Conservation (phyloP, 2,113 vertebrate genomes). For the Pteruthius melanotis region DNA sequence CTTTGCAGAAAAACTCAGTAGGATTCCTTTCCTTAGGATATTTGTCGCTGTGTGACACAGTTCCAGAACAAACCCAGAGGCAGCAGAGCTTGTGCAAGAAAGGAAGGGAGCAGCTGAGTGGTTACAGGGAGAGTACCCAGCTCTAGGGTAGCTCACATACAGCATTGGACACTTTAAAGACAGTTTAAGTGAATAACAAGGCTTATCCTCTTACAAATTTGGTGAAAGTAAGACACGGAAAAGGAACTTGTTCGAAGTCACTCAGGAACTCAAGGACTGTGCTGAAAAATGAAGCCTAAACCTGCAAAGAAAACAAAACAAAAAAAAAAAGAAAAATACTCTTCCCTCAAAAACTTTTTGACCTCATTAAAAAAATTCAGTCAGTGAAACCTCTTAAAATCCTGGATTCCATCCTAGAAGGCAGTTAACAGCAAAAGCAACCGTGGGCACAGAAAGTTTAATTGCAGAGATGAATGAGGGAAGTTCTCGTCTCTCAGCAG, state of each 20-base stretch:
- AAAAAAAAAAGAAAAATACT: background rate
- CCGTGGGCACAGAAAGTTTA: slow-evolving; percentile 36
- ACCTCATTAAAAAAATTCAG: slow-evolving; percentile 46
- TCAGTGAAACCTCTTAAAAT: slow-evolving; percentile 59
- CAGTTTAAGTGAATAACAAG: background rate
- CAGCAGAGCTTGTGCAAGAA: background rate
- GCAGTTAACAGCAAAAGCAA: slow-evolving; percentile 63
- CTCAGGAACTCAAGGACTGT: background rate
- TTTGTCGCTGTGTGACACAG: background rate
- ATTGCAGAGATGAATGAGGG: slow-evolving; percentile 68
- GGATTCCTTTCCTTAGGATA: background rate
- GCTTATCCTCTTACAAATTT: background rate
- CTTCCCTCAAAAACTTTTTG: slow-evolving; percentile 33
- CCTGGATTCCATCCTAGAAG: slow-evolving; percentile 68
- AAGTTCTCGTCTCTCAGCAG: slow-evolving; percentile 63
- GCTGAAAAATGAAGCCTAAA: background rate
- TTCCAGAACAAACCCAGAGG: background rate
- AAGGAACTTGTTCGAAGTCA: background rate
- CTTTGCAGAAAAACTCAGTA: background rate
- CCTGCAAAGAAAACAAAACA: background rate
- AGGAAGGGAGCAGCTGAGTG: background rate
- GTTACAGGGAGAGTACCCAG: background rate
- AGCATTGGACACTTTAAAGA: background rate
- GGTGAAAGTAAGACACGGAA: background rate
- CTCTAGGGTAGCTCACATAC: background rate